These are phyloP conservation scores for Bufotes viridis DNA, from an alignment of 2,797 vertebrate species.

Conservation along the genomic window DNA sequence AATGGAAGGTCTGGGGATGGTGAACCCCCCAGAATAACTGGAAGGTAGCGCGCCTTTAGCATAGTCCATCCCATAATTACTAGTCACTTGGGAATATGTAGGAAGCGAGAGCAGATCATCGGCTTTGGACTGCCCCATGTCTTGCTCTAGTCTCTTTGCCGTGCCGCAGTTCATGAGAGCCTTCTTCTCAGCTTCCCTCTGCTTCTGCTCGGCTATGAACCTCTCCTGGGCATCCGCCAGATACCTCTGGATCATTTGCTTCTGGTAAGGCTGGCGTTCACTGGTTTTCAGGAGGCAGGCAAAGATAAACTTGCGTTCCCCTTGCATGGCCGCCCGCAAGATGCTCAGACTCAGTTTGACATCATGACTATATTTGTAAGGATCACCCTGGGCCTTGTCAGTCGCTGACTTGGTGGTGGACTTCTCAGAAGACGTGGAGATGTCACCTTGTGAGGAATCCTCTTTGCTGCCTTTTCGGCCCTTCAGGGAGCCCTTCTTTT, in stretches of 20 bases:
- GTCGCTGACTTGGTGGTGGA: conserved; percentile 66
- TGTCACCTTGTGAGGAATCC: conserved; percentile 67
- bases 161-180: conserved; percentile 57
- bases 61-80: conserved; percentile 63
- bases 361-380: conserved; percentile 86
- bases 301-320: conserved; percentile 90
- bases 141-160: conserved; percentile 70
- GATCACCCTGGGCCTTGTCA: conserved; percentile 76
- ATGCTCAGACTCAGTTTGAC: conserved; percentile 90
- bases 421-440: conserved; percentile 74
- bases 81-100: conserved; percentile 37
- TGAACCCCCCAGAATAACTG: conserved; percentile 82
- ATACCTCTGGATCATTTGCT: conserved; percentile 97
- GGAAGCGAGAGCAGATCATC: conserved; percentile 69
- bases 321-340: conserved; percentile 90
- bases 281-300: conserved; percentile 89
- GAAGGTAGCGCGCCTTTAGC: conserved; percentile 74
- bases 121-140: conserved; percentile 70
- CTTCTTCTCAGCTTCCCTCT: conserved; percentile 87
- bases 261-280: conserved; percentile 91
- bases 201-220: conserved; percentile 86
- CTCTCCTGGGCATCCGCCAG: conserved; percentile 89
- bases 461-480: conserved; percentile 87
- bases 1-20: conserved; percentile 84
- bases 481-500: conserved; percentile 87